Conservation (phyloP, 2,113 vertebrate species). For the Scytalopus superciliaris region DNA sequence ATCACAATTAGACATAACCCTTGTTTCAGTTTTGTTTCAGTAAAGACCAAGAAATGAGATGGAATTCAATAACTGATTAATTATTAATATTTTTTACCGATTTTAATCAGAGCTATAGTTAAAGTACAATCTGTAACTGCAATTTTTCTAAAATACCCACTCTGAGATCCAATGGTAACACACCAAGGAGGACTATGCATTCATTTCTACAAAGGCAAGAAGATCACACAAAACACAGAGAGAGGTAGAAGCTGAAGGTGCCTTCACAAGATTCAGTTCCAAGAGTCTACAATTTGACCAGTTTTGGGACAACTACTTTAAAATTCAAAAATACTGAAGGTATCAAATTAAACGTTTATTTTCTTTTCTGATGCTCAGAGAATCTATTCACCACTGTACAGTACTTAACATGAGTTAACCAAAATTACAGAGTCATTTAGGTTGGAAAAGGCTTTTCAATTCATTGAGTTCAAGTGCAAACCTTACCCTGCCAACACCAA, state of each 20-base stretch:
- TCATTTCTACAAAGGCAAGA: background rate
- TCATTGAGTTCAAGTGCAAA: accelerated
- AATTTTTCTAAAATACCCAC: background rate
- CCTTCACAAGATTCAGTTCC: background rate
- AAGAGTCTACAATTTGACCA: background rate
- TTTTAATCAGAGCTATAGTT: background rate
- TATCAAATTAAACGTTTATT: background rate
- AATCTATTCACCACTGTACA: background rate
- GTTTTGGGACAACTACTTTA: background rate
- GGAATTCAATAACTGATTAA: background rate
- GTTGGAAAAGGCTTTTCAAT: background rate
- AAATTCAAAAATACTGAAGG: background rate
- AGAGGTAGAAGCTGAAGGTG: background rate
- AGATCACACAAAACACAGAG: background rate
- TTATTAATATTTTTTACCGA: background rate
- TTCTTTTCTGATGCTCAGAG: background rate
- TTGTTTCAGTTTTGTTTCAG: background rate
- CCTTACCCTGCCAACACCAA: background rate
- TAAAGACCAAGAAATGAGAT: background rate
- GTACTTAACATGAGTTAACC: background rate
- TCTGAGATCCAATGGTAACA: background rate
- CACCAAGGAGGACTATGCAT: background rate
- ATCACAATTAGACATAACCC: background rate
- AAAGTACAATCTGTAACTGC: background rate
- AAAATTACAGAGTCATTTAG: background rate